These are phyloP conservation scores for Girardia tigrina DNA, from an alignment of 2,888 invertebrate genomes.

Conservation along the genomic window DNA sequence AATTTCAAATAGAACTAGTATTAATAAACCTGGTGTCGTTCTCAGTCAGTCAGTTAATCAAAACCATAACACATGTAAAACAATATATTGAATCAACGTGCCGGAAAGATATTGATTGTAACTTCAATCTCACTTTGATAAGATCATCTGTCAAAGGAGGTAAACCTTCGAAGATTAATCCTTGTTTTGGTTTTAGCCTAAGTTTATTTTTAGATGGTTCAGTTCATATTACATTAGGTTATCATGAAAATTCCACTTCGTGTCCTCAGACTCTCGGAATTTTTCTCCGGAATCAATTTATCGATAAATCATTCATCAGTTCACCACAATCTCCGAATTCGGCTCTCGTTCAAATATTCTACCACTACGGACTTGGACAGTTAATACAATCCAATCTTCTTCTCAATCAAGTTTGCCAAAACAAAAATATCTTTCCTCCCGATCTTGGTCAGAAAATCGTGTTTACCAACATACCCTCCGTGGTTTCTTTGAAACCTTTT, in stretches of 20 bases:
- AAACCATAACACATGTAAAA: background rate
- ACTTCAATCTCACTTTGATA: background rate
- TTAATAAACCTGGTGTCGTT: background rate
- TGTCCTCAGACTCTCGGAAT: conserved; percentile 15
- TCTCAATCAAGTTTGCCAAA: background rate
- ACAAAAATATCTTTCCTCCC: background rate
- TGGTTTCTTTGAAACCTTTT: conserved; percentile 1
- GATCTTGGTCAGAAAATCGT: background rate
- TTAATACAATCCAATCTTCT: background rate
- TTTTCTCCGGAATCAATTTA: background rate
- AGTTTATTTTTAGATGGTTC: background rate
- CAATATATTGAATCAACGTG: background rate
- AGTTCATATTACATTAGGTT: background rate
- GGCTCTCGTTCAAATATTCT: background rate
- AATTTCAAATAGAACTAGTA: background rate
- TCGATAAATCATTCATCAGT: background rate
- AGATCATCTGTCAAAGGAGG: background rate
- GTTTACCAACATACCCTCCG: background rate
- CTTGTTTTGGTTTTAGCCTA: background rate
- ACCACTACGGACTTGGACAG: background rate
- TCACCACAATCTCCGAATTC: background rate
- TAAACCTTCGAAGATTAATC: background rate
- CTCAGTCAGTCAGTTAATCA: background rate
- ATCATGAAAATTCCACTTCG: background rate
- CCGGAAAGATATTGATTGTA: background rate